Base-by-base conservation (phyloP, 2,113 vertebrate genomes). In the Corydoras maculifer region DNA sequence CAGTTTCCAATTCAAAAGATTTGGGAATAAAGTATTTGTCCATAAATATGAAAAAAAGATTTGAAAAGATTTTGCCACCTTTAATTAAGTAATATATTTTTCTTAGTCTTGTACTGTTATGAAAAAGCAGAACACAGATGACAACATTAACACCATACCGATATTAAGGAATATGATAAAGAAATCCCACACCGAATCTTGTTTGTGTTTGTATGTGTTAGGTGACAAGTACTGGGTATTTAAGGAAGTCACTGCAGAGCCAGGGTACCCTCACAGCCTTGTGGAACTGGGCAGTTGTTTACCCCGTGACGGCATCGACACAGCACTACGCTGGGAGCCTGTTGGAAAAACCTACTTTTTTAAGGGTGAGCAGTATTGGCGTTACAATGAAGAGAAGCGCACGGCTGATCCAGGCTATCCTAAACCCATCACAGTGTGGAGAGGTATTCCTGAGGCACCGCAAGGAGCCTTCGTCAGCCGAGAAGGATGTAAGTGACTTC, bases 291-390 rank as follows among this genome's bases (percentile, higher is more conserved):
- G 94, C 43, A 94, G 77, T 87, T 92, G 90, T 66, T 90, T 99
- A 62, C 97, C 97, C 9, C 90, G 89, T n/a, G 94, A 97, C 29
- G 96, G 97, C 79, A 95, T 99, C 0, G 96, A 99, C 88, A 92
- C 93, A 0, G 97, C 95, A 5, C 87, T 99, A 75, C 94, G 96
- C 35, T 99, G 97, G 97, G 97, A 99, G 79, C 92, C 93, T 0
- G 91, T 97, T 0, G 95, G 94, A 48, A 99, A 99, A 78, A 99
- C 97, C 2, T 99, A 98, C 87, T 99, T 99, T 88, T 99, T 99
- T 87, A 97, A 96, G 83, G 96, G 95, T 0, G 93, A 97, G 84
- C 91, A 92, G 83, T 99, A 99, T 84, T 99, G 97, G 97, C 91
- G 97, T 70, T 99, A 95, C 87, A 98, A 97, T 0, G 97, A 99